These are phyloP conservation scores for Andricus quercusramuli DNA, from an alignment of 2,888 invertebrate species.

Conservation along the genomic window DNA sequence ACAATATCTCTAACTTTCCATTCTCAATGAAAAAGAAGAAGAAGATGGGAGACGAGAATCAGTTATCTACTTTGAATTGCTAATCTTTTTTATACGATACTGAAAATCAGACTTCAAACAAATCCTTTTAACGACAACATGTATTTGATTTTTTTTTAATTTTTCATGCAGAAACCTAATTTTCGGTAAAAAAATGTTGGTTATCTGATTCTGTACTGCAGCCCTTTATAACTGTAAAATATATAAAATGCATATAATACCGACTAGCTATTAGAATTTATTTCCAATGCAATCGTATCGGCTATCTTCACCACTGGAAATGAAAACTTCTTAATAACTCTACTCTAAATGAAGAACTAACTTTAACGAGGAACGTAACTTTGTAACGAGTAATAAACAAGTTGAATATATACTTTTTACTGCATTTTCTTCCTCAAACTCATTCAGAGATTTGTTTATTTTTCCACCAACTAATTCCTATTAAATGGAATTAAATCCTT, in stretches of 20 bases:
- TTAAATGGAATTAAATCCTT: not conserved
- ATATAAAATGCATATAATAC: not conserved
- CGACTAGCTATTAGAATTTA: not conserved
- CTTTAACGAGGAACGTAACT: not conserved
- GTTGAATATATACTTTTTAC: conserved; percentile 16
- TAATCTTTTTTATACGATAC: no score
- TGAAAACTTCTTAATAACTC: conserved; percentile 23
- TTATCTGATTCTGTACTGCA: no score
- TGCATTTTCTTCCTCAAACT: not conserved
- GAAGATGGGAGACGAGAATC: no score
- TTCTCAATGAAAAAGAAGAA: no score
- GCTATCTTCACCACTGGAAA: conserved; percentile 1
- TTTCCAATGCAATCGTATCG: conserved; percentile 1
- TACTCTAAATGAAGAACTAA: conserved; percentile 18
- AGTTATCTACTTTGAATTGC: no score
- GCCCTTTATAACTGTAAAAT: no score
- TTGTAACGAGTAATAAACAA: conserved; percentile 22
- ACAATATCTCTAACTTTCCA: no score
- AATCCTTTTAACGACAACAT: no score
- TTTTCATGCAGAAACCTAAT: no score
- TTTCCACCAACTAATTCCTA: not conserved
- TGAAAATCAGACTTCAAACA: no score
- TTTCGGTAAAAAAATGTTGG: no score
- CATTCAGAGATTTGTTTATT: not conserved
- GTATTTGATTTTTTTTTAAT: no score